These are phyloP conservation scores for Zoanthus sociatus DNA, from an alignment of 92 coral and sea anemone genomes.

Conservation along the genomic window DNA sequence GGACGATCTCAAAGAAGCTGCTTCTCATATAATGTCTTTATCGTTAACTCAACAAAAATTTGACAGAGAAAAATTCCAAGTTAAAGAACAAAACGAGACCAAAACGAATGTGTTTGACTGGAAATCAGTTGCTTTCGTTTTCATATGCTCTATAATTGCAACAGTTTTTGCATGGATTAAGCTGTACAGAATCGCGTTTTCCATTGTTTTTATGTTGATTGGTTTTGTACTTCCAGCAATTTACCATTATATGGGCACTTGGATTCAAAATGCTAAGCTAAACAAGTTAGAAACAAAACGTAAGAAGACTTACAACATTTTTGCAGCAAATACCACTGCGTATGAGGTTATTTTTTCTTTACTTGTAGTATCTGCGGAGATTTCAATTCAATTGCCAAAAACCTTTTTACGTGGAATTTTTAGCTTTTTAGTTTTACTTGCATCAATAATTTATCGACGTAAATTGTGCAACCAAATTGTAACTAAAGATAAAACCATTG, in stretches of 20 bases:
- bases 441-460: constrained; percentile 46
- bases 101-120: neutral
- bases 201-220: neutral
- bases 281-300: neutral
- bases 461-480: constrained; percentile 38
- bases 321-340: neutral
- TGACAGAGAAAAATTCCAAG: neutral
- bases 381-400: constrained; percentile 15
- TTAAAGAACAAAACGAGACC: neutral
- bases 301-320: neutral
- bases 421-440: constrained; percentile 38
- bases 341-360: constrained; percentile 31
- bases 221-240: constrained; percentile 26
- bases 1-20: constrained; percentile 69
- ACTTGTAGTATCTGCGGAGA: constrained; percentile 1
- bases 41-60: neutral
- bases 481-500: constrained; percentile 42
- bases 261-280: neutral
- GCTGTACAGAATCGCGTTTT: constrained; percentile 22
- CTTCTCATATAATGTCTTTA: constrained; percentile 53
- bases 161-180: constrained; percentile 14
- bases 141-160: neutral
- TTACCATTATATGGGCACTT: neutral
- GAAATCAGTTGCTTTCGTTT: constrained; percentile 28
- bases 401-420: neutral